Base-by-base conservation (phyloP, 1,140 invertebrate genomes). In the Drosophila watanabei region DNA sequence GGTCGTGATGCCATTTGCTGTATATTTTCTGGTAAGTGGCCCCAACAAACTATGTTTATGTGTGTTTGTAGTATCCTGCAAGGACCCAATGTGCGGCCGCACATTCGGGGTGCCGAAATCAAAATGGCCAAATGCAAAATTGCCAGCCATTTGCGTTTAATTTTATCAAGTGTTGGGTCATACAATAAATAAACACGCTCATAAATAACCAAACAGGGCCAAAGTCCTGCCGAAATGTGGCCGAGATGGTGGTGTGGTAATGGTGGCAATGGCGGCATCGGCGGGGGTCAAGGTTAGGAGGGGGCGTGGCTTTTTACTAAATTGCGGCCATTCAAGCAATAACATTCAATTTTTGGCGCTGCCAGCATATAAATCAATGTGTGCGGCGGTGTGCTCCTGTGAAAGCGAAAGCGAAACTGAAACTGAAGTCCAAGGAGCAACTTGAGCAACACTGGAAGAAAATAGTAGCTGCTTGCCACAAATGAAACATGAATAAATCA, bases 1-100 rank as follows among this genome's bases (percentile, higher is more conserved):
- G 7, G 95, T 99, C 51, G 99, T 99, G 69, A 99, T 99, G 99
- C 98, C 99, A 14, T 99, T 99, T 93, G 98, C 98, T 65, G 98
- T 99, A 82, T 99, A 99, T 94, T 97, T 99, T 93, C 95, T 98
- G 96, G 97, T 98, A 94, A 97, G 97, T 95, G 16, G 4, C 24
- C 24, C 16, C 7, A 1, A 5, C 1, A 18, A 51, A 33, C 51
- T 52, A 52, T 51, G 41, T n/a, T 24, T 24, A 24, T 24, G 24
- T 24, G 3, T 24, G 24, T 24, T 2, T 24, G 24, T 24, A 24
- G 24, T 24, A 24, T 24, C 24, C 24, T 24, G 24, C 24, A 24
- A 24, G 24, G 24, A 24, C 24, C 24, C 1, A 24, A n/a, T n/a
- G n/a, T n/a, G n/a, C 24, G 24, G 24, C 24, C 24, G 24, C 24